Percentiles rank a stretch among this genome's conserved stretches.
Evolutionary conservation across 2,888 invertebrate genomes (phyloP).

Genomic region (Zygothrica quintamaculata): DNA sequence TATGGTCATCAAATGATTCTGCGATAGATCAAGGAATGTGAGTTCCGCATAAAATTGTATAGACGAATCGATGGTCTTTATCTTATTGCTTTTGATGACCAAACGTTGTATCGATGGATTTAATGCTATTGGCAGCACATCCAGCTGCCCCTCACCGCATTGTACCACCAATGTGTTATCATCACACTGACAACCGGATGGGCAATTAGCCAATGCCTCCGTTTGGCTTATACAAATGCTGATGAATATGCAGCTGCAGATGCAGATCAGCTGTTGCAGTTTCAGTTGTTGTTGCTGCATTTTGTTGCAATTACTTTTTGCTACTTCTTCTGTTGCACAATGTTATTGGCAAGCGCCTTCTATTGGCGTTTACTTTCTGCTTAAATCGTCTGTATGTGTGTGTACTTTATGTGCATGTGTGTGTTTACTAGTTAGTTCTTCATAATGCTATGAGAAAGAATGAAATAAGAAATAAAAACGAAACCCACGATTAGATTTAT

Average conservation of each 20-base stretch:
- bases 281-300: constrained; percentile 27
- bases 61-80: constrained; percentile 94
- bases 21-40: constrained; percentile 92
- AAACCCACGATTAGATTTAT: constrained; percentile 38
- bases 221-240: constrained; percentile 34
- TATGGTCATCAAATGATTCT: constrained; percentile 93
- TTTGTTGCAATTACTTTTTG: constrained; percentile 26
- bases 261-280: constrained; percentile 47
- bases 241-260: constrained; percentile 52
- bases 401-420: constrained; percentile 9
- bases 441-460: constrained; percentile 56
- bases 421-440: constrained; percentile 54
- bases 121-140: constrained; percentile 94
- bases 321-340: constrained; percentile 13
- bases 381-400: constrained; percentile 18
- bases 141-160: constrained; percentile 93
- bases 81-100: constrained; percentile 93
- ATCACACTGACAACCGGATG: constrained; percentile 93
- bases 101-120: constrained; percentile 95
- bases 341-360: too few species aligned
- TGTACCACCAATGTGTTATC: constrained; percentile 94
- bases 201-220: constrained; percentile 89
- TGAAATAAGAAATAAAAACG: constrained; percentile 15
- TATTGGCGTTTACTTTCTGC: constrained; percentile 31
- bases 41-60: constrained; percentile 95